These are phyloP conservation scores for Drosophila rubida DNA, from an alignment of 2,888 invertebrate species.

Conservation along the genomic window DNA sequence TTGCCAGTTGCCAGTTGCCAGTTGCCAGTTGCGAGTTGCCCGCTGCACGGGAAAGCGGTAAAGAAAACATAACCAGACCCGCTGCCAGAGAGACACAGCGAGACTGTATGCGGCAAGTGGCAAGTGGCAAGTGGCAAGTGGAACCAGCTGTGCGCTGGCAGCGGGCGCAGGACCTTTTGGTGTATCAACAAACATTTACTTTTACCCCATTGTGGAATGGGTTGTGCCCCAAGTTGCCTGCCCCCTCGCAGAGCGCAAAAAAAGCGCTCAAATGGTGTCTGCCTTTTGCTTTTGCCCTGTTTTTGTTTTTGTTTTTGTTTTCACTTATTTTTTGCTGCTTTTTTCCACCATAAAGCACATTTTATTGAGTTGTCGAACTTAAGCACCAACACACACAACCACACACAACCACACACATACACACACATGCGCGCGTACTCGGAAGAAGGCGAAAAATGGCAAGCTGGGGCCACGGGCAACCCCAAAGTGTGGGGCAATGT, in stretches of 20 bases:
- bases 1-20: slow-evolving; percentile 19
- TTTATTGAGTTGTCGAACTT: slow-evolving; percentile 84
- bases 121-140: neutral
- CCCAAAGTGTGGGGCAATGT: slow-evolving; percentile 68
- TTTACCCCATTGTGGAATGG: slow-evolving; percentile 49
- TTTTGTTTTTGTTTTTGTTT: slow-evolving; percentile 47
- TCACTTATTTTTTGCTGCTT: slow-evolving; percentile 41
- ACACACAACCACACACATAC: slow-evolving; percentile 18
- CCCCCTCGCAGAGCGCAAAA: neutral
- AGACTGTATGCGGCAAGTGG: slow-evolving; percentile 16
- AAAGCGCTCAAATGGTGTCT: slow-evolving; percentile 37
- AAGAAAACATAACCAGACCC: slow-evolving; percentile 60
- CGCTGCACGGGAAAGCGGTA: slow-evolving; percentile 22
- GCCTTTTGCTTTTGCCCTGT: slow-evolving; percentile 62
- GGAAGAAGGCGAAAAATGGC: slow-evolving; percentile 22
- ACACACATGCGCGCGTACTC: slow-evolving; percentile 6
- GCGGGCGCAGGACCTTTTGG: slow-evolving; percentile 24
- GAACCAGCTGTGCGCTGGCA: slow-evolving; percentile 29
- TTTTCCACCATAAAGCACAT: slow-evolving; percentile 82
- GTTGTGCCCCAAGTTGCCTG: slow-evolving; percentile 41
- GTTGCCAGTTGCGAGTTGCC: slow-evolving; percentile 27
- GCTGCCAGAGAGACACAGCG: slow-evolving; percentile 13
- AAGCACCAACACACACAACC: slow-evolving; percentile 65
- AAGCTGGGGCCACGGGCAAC: slow-evolving; percentile 31
- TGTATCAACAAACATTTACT: slow-evolving; percentile 64